phyloP scores from a whole-genome alignment of 2,113 vertebrate species.

The Hyaena hyaena region DNA sequence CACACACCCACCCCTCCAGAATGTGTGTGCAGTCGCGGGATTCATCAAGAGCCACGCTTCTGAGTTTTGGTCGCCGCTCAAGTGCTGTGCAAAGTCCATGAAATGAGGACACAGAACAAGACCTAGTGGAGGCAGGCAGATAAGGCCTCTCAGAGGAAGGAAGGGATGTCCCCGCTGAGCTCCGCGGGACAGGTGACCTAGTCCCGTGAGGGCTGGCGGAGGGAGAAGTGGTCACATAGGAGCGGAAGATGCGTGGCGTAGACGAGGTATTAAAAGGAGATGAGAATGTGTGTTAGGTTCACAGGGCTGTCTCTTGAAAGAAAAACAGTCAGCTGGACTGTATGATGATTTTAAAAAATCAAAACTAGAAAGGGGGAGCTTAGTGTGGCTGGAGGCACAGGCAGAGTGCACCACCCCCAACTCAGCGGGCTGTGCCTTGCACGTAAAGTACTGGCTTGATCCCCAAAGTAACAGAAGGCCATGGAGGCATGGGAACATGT shows the following conservation, averaged over 20 bases:
- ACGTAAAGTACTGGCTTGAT: neutral
- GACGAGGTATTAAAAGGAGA: neutral
- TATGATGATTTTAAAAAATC: neutral
- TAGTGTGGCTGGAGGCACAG: neutral
- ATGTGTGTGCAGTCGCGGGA: rapidly evolving
- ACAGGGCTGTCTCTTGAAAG: rapidly evolving
- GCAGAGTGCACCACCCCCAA: rapidly evolving
- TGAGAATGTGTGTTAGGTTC: neutral
- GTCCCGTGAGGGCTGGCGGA: neutral
- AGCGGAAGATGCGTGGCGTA: neutral
- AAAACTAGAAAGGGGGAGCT: neutral
- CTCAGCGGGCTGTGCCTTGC: neutral
- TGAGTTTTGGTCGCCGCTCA: rapidly evolving
- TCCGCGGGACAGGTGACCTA: neutral
- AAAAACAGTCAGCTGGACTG: neutral
- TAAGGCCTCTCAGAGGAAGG: neutral
- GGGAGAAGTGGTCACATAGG: neutral
- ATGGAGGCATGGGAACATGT: rapidly evolving
- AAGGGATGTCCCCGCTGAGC: neutral
- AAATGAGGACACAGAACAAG: neutral
- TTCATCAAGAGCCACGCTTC: neutral
- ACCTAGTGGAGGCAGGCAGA: neutral
- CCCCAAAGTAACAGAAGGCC: neutral
- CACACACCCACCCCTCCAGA: neutral
- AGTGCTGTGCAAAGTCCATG: rapidly evolving